Conservation (phyloP, 2,888 invertebrate genomes). For the Rhopalosiphum nymphaeae region DNA sequence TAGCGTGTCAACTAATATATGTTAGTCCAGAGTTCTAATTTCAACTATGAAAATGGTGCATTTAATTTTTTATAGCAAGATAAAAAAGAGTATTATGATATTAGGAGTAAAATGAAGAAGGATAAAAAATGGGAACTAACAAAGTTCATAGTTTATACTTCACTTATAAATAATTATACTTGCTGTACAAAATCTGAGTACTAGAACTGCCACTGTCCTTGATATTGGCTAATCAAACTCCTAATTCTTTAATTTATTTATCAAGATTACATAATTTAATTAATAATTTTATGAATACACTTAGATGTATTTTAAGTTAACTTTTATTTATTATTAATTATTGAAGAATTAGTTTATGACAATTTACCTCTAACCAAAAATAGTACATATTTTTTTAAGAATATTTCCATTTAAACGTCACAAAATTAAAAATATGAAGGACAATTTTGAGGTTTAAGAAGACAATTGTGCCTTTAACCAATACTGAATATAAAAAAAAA, state of each 20-base stretch:
- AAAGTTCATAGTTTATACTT: background rate
- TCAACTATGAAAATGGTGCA: background rate
- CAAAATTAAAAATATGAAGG: background rate
- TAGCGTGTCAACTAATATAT: too few species aligned
- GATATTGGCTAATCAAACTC: background rate
- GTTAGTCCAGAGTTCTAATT: background rate
- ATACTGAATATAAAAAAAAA: too few species aligned
- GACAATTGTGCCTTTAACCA: background rate
- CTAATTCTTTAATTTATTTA: background rate
- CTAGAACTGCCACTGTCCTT: background rate
- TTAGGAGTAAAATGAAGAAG: background rate
- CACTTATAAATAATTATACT: background rate
- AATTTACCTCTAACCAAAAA: background rate
- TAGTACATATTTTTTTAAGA: background rate
- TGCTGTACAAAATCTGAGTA: background rate
- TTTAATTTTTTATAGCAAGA: background rate
- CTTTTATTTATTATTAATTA: background rate
- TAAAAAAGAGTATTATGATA: background rate
- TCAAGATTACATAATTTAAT: background rate
- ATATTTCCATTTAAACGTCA: background rate
- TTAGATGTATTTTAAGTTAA: background rate
- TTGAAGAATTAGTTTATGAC: background rate
- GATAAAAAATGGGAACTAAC: background rate
- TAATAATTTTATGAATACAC: background rate
- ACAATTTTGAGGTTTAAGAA: background rate